Conservation (phyloP, 2,888 invertebrate genomes). For the Pelosia muscerda region DNA sequence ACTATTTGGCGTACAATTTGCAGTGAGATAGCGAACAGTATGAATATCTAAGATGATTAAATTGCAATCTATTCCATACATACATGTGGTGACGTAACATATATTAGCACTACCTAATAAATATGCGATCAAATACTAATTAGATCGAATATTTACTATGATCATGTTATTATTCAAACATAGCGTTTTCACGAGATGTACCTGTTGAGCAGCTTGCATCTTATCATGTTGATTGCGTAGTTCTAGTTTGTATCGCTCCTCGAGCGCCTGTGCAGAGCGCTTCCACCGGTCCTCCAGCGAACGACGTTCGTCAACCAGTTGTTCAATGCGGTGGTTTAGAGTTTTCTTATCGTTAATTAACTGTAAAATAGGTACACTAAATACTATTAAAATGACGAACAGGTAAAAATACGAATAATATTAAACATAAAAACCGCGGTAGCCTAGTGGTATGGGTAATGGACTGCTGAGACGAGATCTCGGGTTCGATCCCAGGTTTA, state of each 20-base stretch:
- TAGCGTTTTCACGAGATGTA: slow-evolving; percentile 35
- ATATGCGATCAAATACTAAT: no score
- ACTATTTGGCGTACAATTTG: not conserved
- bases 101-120: not conserved
- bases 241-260: slow-evolving; percentile 92
- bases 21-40: no score
- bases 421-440: no score
- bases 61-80: not conserved
- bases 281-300: slow-evolving; percentile 89
- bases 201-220: slow-evolving; percentile 92
- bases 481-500: no score
- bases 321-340: slow-evolving; percentile 91
- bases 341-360: slow-evolving; percentile 93
- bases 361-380: slow-evolving; percentile 60
- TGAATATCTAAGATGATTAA: not conserved
- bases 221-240: slow-evolving; percentile 91
- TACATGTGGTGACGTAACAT: not conserved
- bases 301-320: slow-evolving; percentile 88
- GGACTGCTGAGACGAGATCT: no score
- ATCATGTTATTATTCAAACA: not conserved
- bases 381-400: not conserved
- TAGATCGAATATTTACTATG: no score
- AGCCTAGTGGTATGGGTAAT: no score
- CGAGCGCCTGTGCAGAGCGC: slow-evolving; percentile 89
- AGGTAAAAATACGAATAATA: no score